phyloP scores from a whole-genome alignment of 2,113 vertebrate species.

The Climacteris rufus region DNA sequence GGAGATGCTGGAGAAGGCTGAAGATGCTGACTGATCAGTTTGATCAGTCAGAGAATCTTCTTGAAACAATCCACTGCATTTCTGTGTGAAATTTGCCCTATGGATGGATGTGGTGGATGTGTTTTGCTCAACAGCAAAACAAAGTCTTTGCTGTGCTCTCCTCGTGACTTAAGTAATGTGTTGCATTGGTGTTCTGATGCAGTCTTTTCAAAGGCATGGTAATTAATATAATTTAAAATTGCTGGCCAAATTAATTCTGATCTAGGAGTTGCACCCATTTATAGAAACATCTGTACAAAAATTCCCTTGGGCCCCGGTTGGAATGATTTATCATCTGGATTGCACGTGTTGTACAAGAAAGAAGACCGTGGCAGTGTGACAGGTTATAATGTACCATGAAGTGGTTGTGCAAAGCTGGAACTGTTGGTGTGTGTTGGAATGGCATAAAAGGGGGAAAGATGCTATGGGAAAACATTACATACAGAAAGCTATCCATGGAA shows the following conservation, averaged over 20 bases:
- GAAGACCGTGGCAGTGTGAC: background rate
- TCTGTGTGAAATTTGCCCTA: background rate
- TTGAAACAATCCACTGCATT: background rate
- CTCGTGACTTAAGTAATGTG: background rate
- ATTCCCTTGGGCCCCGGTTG: background rate
- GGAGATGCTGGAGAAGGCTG: background rate
- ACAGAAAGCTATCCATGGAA: background rate
- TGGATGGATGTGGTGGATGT: background rate
- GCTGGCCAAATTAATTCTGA: background rate
- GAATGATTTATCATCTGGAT: background rate
- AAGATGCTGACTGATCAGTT: too few species aligned
- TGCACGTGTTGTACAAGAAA: fast-evolving
- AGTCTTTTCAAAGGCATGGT: background rate
- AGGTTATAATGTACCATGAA: background rate
- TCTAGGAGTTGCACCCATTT: background rate
- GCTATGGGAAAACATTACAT: background rate
- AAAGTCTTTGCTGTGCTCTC: background rate
- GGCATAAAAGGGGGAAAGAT: background rate
- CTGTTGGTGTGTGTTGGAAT: background rate
- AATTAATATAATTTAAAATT: background rate
- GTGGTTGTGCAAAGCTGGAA: background rate
- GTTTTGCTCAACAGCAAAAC: background rate
- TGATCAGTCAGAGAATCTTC: background rate
- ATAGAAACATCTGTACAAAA: background rate
- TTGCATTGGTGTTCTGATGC: background rate